Evolutionary conservation across 1,140 invertebrate genomes (phyloP), one percentile per base, ranked within the genome.

Genomic region (Calephelis nemesis): DNA sequence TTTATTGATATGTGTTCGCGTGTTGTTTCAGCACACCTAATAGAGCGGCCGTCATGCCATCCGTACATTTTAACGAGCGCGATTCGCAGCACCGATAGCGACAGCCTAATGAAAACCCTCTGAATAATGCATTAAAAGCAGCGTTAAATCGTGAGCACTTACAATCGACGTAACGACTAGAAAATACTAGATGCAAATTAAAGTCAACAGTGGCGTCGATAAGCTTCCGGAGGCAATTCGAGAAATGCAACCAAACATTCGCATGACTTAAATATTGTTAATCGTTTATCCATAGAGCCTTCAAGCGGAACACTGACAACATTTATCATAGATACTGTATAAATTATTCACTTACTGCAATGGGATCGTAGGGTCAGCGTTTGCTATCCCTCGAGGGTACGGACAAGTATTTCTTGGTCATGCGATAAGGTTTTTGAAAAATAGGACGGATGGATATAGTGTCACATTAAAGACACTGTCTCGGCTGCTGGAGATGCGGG

Each of bases 101-200:
- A 87, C 81, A 83, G 80, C 72, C 83, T 91, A 91, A 91, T 91
- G 88, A 91, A 91, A 91, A 88, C 85, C 80, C 80, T 82, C 81
- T 91, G 88, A 91, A 91, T 89, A 91, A 91, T 91, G 88, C 87
- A 91, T 91, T 91, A 89, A 91, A 88, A 90, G 85, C 76, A 84
- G 88, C 87, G 87, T 91, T 91, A 90, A 91, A 91, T 90, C 88
- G 87, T 91, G 88, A 87, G 85, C 83, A 85, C 85, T 79, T 76
- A 85, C 88, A 84, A 88, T 88, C 83, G 81, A 81, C 79, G 72
- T 76, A 76, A 83, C 82, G 76, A 85, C 79, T 82, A 79, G 83
- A 87, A 87, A 83, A 87, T 87, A 84, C 80, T 73, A 84, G 83
- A 88, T 91, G 87, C 87, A 91, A 91, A 89, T 91, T 89, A 78